These are phyloP conservation scores for Xyliphius kryptos DNA, from an alignment of 2,113 vertebrate species.

Conservation along the genomic window DNA sequence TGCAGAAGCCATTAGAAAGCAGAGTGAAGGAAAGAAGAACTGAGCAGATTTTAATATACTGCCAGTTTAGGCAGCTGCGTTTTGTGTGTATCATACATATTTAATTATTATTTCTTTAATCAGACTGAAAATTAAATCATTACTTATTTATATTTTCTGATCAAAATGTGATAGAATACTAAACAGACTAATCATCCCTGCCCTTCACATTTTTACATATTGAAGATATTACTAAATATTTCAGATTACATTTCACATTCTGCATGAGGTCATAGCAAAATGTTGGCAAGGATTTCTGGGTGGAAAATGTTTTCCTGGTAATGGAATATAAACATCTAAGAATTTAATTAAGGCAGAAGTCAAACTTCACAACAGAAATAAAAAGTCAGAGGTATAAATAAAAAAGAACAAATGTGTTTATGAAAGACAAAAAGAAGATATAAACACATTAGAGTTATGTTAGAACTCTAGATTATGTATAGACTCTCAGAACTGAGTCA, in stretches of 20 bases:
- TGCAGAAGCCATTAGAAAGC: constrained; percentile 68
- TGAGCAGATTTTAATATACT: constrained; percentile 45
- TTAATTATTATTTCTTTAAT: not conserved
- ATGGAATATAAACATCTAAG: too few relatives aligned
- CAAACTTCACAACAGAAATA: too few relatives aligned
- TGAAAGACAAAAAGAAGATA: too few relatives aligned
- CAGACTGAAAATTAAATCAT: not conserved
- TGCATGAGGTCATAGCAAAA: constrained; percentile 16
- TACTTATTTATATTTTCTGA: constrained; percentile 15
- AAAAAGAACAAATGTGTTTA: too few relatives aligned
- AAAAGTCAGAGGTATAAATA: too few relatives aligned
- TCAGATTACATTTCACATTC: too few relatives aligned
- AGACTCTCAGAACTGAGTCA: too few relatives aligned
- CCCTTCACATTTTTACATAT: not conserved
- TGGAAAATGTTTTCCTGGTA: too few relatives aligned
- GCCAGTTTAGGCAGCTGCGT: constrained; percentile 3
- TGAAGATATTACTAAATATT: constrained; percentile 9
- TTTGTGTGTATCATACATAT: constrained; percentile 1
- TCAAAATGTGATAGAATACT: not conserved
- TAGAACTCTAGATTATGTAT: too few relatives aligned
- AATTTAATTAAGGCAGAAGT: too few relatives aligned
- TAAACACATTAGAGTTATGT: too few relatives aligned
- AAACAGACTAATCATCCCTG: too few relatives aligned
- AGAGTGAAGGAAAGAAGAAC: constrained; percentile 40
- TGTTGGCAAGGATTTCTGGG: constrained; percentile 1